Conservation (phyloP, 2,888 invertebrate species). For the Tachina lurida region DNA sequence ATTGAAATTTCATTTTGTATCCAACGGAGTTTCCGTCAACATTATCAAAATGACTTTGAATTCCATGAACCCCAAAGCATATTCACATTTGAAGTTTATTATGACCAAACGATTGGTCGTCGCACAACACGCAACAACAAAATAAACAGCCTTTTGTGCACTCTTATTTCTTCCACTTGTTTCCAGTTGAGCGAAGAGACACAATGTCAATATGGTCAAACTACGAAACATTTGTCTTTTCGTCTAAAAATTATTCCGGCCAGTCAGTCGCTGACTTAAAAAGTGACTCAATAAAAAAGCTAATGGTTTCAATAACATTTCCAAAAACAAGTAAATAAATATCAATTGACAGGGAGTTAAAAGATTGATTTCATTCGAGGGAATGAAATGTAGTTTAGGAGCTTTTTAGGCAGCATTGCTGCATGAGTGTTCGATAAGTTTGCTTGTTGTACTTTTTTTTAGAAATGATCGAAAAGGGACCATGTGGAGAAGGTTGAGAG, state of each 20-base stretch:
- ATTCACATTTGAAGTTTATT: conserved; percentile 27
- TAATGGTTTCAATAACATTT: conserved; percentile 20
- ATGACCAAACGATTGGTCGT: conserved; percentile 35
- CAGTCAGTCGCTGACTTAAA: conserved; percentile 23
- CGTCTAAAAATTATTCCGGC: conserved; percentile 12
- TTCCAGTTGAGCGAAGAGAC: neutral
- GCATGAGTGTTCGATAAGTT: neutral
- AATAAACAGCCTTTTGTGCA: conserved; percentile 1
- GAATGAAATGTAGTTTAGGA: neutral
- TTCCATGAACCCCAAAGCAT: conserved; percentile 22
- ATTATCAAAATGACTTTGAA: conserved; percentile 54
- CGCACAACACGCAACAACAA: conserved; percentile 4
- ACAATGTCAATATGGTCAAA: conserved; percentile 32
- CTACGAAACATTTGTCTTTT: conserved; percentile 32
- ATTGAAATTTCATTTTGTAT: conserved; percentile 15
- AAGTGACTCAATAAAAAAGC: conserved; percentile 8
- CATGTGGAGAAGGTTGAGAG: no score
- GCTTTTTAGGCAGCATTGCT: neutral
- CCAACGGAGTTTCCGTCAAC: conserved; percentile 45
- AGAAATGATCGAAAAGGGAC: no score
- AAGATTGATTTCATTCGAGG: neutral
- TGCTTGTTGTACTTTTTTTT: no score
- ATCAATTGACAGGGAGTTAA: neutral
- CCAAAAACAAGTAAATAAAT: neutral
- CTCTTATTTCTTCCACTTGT: neutral